Conservation (phyloP, 1,140 invertebrate genomes). For the Asobara japonica region DNA sequence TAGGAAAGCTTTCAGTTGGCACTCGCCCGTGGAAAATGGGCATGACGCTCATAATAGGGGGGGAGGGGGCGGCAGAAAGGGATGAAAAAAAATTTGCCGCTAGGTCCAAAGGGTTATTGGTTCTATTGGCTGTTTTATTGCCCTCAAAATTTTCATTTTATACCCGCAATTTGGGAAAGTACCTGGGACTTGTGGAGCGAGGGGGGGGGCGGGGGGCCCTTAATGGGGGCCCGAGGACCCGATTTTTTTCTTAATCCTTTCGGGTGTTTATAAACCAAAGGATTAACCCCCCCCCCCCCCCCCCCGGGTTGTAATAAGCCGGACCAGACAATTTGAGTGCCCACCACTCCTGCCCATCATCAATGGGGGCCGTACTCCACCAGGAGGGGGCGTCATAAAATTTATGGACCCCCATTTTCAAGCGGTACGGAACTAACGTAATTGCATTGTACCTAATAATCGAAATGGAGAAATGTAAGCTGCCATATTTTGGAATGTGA, state of each 20-base stretch:
- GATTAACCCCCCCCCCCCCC: conserved; percentile 37
- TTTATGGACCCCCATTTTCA: conserved; percentile 40
- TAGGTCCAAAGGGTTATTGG: conserved; percentile 22
- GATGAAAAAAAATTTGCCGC: neutral
- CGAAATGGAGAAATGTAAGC: neutral
- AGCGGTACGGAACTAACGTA: conserved; percentile 34
- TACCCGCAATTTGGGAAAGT: neutral
- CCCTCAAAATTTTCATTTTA: conserved; percentile 5
- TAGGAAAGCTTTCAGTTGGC: neutral
- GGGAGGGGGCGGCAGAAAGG: neutral
- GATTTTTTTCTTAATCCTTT: conserved; percentile 24
- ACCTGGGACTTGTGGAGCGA: no score
- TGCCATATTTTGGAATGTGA: no score
- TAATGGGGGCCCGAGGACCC: neutral
- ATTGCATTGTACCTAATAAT: conserved; percentile 32
- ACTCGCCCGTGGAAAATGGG: neutral
- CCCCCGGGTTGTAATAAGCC: conserved; percentile 7
- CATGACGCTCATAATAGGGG: conserved; percentile 2
- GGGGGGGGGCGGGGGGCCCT: neutral
- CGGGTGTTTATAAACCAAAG: conserved; percentile 35
- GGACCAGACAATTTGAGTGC: neutral
- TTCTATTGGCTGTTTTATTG: neutral
- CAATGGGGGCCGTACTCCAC: neutral
- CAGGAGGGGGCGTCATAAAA: conserved; percentile 28
- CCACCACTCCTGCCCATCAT: neutral